Evolutionary conservation across 2,888 invertebrate genomes (phyloP).

Genomic region (Polydrusus cervinus): DNA sequence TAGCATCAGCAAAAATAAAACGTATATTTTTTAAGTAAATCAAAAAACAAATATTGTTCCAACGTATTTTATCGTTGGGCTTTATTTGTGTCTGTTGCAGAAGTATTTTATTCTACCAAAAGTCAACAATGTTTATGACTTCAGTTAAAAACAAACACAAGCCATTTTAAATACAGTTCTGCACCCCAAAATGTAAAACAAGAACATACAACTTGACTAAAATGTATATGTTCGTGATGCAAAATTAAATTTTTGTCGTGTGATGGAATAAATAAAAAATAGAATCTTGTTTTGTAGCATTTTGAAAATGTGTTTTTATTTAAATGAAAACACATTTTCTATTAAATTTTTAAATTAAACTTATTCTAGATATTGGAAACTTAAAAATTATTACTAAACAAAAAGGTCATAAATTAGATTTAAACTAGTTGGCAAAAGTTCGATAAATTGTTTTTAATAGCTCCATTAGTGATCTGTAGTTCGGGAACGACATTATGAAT

Average conservation of each 20-base stretch:
- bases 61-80: not conserved
- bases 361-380: no score
- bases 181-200: not conserved
- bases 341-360: no score
- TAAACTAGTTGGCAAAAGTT: no score
- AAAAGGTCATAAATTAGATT: no score
- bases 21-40: no score
- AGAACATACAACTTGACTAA: slow-evolving; percentile 2
- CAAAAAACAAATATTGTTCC: not conserved
- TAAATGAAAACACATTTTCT: no score
- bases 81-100: slow-evolving; percentile 2
- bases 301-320: not conserved
- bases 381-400: no score
- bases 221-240: not conserved
- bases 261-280: not conserved
- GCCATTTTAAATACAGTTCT: not conserved
- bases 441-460: no score
- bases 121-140: slow-evolving; percentile 12
- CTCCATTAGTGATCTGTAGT: no score
- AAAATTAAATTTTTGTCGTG: slow-evolving; percentile 1
- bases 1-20: no score
- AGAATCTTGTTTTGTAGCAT: not conserved
- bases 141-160: slow-evolving; percentile 11
- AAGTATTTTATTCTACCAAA: not conserved
- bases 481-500: no score